Conservation (phyloP, 2,113 vertebrate genomes). For the Talpa occidentalis region DNA sequence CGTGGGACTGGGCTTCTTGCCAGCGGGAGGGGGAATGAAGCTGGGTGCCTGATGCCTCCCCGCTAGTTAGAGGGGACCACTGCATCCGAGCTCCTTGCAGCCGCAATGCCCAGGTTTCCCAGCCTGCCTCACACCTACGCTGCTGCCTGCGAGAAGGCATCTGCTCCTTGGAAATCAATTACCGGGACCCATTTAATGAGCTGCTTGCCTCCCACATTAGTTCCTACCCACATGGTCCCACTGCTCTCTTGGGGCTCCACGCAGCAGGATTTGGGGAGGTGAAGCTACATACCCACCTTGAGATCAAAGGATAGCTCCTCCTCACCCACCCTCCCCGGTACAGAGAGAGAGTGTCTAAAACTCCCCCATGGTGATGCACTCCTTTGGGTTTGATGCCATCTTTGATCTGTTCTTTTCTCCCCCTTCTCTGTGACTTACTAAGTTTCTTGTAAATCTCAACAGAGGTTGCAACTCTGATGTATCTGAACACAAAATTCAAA, state of each 20-base stretch:
- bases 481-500: slow-evolving; percentile 12
- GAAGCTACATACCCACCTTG: background rate
- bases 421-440: background rate
- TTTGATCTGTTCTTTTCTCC: background rate
- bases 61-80: background rate
- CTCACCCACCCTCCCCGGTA: rapidly evolving
- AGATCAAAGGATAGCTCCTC: background rate
- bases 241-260: background rate
- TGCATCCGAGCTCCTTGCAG: background rate
- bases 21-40: background rate
- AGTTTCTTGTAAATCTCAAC: background rate
- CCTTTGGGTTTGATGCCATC: background rate
- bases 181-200: background rate
- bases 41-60: background rate
- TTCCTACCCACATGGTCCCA: background rate
- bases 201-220: background rate
- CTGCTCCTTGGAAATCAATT: slow-evolving; percentile 7
- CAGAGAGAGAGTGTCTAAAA: background rate
- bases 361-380: background rate
- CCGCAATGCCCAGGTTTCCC: background rate
- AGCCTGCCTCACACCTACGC: background rate
- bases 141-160: background rate
- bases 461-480: background rate
- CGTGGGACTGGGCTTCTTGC: background rate
- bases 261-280: background rate